Conservation (phyloP, 2,797 vertebrate species). For the Lacerta bilineata region DNA sequence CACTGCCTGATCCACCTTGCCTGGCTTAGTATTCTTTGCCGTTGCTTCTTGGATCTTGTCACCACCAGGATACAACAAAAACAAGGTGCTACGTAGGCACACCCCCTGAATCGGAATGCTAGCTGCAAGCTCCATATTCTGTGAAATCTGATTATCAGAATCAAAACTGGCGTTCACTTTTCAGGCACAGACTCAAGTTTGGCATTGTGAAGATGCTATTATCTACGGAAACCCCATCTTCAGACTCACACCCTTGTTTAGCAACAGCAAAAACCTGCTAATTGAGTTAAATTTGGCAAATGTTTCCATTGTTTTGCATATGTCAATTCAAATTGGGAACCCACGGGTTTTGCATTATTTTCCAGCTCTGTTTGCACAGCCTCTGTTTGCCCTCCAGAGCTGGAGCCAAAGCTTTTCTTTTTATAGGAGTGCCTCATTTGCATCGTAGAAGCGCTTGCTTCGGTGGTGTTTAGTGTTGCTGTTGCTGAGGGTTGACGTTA, state of each 20-base stretch:
- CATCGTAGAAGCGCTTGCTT: conserved; percentile 31
- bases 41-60: background rate
- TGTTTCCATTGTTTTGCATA: background rate
- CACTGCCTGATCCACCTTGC: background rate
- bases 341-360: background rate
- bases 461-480: conserved; percentile 29
- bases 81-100: too few relatives aligned
- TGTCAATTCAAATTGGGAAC: background rate
- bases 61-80: background rate
- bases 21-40: background rate
- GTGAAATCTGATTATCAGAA: background rate
- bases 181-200: background rate
- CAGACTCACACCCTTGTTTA: background rate
- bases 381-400: conserved; percentile 32
- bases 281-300: background rate
- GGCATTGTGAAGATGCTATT: background rate
- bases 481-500: conserved; percentile 36
- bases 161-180: background rate
- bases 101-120: background rate
- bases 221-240: background rate
- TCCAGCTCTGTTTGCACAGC: conserved; percentile 18
- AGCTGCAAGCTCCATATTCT: background rate
- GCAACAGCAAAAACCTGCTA: background rate
- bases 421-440: conserved; percentile 45
- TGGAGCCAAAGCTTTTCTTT: conserved; percentile 24